phyloP scores from a whole-genome alignment of 2,888 invertebrate species.

The Hydraecia micacea region DNA sequence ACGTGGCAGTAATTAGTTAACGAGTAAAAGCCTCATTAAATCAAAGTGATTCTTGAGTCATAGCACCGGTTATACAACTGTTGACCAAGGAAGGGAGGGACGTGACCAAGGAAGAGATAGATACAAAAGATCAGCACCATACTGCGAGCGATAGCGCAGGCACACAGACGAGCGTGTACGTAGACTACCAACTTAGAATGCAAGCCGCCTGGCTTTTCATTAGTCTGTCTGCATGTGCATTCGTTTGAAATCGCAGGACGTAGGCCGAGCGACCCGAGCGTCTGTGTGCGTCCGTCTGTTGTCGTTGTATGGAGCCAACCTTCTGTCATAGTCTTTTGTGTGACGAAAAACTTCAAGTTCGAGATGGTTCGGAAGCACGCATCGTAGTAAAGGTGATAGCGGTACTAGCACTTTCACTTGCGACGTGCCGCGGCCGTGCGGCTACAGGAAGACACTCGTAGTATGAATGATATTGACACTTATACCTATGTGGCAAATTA shows the following conservation, averaged over 20 bases:
- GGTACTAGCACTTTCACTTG: conserved; percentile 31
- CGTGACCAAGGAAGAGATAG: background rate
- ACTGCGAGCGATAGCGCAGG: background rate
- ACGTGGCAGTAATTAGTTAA: conserved; percentile 4
- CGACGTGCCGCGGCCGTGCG: conserved; percentile 7
- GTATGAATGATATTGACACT: background rate
- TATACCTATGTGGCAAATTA: background rate
- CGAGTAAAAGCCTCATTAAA: conserved; percentile 14
- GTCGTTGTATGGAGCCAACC: background rate
- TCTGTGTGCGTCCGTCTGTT: background rate
- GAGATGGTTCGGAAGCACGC: conserved; percentile 7
- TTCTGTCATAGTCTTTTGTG: background rate
- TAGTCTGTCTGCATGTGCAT: background rate
- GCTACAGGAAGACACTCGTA: background rate
- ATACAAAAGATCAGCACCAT: background rate
- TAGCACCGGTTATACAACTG: conserved; percentile 14
- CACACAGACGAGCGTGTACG: background rate
- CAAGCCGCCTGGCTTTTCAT: background rate
- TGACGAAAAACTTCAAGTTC: background rate
- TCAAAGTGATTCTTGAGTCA: conserved; percentile 4
- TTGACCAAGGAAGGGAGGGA: background rate
- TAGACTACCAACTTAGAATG: background rate
- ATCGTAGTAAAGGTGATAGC: background rate
- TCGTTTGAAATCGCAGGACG: background rate
- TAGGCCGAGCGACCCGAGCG: background rate